These are phyloP conservation scores for Hypolimnas misippus DNA, from an alignment of 2,888 invertebrate species.

Conservation along the genomic window DNA sequence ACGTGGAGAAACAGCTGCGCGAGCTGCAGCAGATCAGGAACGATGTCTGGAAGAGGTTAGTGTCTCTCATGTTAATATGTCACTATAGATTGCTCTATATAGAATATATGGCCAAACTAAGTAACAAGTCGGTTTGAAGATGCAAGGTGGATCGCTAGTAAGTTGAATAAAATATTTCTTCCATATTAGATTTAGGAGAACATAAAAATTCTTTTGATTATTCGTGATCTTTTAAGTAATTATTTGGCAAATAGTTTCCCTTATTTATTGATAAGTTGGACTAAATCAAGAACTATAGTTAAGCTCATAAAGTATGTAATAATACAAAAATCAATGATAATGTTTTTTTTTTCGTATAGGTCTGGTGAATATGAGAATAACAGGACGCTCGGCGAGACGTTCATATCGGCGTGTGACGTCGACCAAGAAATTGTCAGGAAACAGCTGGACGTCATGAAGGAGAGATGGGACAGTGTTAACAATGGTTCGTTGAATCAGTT, in stretches of 20 bases:
- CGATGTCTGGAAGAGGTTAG: conserved; percentile 93
- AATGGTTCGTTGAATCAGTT: conserved; percentile 88
- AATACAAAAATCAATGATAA: neutral
- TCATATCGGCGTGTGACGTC: conserved; percentile 93
- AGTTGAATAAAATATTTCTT: too few relatives aligned
- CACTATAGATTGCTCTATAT: neutral
- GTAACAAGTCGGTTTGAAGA: too few relatives aligned
- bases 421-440: conserved; percentile 95
- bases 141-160: too few relatives aligned
- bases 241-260: too few relatives aligned
- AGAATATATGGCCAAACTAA: too few relatives aligned
- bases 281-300: too few relatives aligned
- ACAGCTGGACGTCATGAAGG: conserved; percentile 91
- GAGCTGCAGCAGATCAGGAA: conserved; percentile 95
- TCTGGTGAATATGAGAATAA: conserved; percentile 97
- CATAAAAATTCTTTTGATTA: too few relatives aligned
- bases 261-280: too few relatives aligned
- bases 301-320: too few relatives aligned
- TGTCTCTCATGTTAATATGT: neutral
- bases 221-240: too few relatives aligned
- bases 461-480: conserved; percentile 95
- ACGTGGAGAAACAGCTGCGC: conserved; percentile 93
- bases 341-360: conserved; percentile 56
- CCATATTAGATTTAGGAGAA: too few relatives aligned
- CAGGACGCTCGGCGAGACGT: conserved; percentile 92